These are phyloP conservation scores for Thymelicus lineola DNA, from an alignment of 2,888 invertebrate species.

Conservation along the genomic window DNA sequence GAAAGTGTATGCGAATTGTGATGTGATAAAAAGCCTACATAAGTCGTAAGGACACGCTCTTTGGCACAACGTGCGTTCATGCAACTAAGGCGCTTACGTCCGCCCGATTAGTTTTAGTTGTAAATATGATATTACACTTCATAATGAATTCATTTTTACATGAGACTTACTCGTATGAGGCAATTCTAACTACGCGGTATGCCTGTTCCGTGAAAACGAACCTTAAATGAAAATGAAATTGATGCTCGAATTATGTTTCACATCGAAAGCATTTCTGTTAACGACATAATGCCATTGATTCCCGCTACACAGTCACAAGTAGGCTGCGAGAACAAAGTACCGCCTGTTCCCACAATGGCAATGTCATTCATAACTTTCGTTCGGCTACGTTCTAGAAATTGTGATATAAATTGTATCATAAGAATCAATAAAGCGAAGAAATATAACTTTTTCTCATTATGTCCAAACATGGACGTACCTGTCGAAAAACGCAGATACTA, in stretches of 20 bases:
- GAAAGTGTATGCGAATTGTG: constrained; percentile 21
- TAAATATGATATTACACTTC: neutral
- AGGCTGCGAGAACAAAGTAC: constrained; percentile 1
- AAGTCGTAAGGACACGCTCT: constrained; percentile 14
- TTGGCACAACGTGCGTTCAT: neutral
- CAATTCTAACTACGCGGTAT: neutral
- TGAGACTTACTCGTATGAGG: neutral
- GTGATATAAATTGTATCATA: neutral
- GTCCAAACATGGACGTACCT: neutral
- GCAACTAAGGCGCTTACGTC: neutral
- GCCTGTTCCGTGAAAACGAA: neutral
- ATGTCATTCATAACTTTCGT: neutral
- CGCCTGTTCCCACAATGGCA: neutral
- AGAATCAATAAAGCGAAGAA: neutral
- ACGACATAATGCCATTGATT: neutral
- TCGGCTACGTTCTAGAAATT: neutral
- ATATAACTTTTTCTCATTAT: too few relatives aligned
- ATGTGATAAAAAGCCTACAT: constrained; percentile 9
- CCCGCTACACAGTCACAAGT: neutral
- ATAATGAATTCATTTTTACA: neutral
- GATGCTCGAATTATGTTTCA: neutral
- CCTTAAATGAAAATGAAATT: constrained; percentile 7
- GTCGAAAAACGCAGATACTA: neutral
- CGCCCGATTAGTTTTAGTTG: constrained; percentile 6
- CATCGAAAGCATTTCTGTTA: neutral